A percentile compares a stretch with the other conserved stretches of the same genome.
phyloP scores from a whole-genome alignment of 2,113 vertebrate species.

The Semnornis frantzii region DNA sequence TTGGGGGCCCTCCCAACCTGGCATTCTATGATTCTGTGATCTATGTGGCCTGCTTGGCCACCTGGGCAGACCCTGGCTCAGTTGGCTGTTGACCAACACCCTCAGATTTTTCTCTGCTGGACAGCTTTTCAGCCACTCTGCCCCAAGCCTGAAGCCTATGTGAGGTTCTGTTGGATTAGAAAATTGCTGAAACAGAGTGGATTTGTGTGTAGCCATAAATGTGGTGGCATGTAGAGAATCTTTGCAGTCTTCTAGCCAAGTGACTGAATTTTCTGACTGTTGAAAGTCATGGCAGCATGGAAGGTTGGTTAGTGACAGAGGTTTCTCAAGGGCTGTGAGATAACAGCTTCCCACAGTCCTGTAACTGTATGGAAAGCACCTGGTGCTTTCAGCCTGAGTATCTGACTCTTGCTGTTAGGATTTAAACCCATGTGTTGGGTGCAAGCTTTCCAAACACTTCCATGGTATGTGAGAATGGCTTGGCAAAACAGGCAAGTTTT shows the following conservation, averaged over 20 bases:
- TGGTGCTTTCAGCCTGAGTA: not conserved
- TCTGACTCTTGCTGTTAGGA: not conserved
- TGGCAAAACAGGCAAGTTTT: not conserved
- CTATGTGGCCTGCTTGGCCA: no score
- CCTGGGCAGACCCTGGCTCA: no score
- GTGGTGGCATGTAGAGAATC: not conserved
- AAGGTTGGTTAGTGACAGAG: not conserved
- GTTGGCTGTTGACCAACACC: no score
- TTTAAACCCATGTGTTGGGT: not conserved
- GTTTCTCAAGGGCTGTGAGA: not conserved
- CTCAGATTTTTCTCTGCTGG: no score
- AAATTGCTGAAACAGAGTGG: not conserved
- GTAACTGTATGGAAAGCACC: not conserved
- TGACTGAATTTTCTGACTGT: not conserved
- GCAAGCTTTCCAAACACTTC: not conserved
- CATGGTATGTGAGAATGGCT: rapidly evolving
- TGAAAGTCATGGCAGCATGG: not conserved
- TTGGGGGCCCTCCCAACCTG: no score
- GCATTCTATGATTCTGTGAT: no score
- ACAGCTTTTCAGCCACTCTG: no score
- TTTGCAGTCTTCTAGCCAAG: not conserved
- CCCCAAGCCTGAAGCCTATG: no score
- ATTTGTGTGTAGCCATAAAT: not conserved
- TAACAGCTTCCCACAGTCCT: not conserved
- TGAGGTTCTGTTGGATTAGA: not conserved